A percentile compares a stretch with the other conserved stretches of the same genome.
phyloP scores from a whole-genome alignment of 2,797 vertebrate genomes.

The Cercopithecus petaurista region DNA sequence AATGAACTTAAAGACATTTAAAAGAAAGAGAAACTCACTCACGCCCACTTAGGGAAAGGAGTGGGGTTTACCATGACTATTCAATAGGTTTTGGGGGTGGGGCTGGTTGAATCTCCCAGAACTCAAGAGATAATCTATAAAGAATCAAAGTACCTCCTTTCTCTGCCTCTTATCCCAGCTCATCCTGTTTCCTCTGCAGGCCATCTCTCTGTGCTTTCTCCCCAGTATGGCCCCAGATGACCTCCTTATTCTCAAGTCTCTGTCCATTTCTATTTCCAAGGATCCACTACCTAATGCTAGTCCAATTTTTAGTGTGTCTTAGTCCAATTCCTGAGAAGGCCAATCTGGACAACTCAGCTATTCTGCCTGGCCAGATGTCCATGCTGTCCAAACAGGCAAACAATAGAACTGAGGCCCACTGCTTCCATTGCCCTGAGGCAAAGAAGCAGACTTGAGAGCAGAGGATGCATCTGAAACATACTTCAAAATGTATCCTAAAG shows the following conservation, averaged over 20 bases:
- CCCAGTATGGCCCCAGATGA: accelerated
- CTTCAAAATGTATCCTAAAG: not conserved
- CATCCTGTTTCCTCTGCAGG: not conserved
- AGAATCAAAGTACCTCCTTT: accelerated
- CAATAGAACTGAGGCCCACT: not conserved
- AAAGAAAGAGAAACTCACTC: not conserved
- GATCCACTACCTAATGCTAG: not conserved
- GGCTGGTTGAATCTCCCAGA: not conserved
- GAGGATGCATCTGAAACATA: accelerated
- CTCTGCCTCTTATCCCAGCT: not conserved
- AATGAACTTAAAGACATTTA: not conserved
- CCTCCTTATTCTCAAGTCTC: not conserved
- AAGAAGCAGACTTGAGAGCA: not conserved
- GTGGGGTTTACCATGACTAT: not conserved
- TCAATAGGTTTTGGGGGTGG: not conserved
- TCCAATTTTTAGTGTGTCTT: not conserved
- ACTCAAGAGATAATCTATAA: not conserved
- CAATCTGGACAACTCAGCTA: not conserved
- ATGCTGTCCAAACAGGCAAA: not conserved
- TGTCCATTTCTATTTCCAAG: not conserved
- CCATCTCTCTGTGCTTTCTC: not conserved
- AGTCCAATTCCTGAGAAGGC: not conserved
- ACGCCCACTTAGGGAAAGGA: too few species aligned
- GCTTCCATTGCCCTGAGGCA: not conserved
- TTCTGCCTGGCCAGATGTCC: not conserved